A percentile compares a stretch with the other conserved stretches of the same genome.
phyloP scores from a whole-genome alignment of 2,888 invertebrate species.

The Eupeodes latifasciatus region DNA sequence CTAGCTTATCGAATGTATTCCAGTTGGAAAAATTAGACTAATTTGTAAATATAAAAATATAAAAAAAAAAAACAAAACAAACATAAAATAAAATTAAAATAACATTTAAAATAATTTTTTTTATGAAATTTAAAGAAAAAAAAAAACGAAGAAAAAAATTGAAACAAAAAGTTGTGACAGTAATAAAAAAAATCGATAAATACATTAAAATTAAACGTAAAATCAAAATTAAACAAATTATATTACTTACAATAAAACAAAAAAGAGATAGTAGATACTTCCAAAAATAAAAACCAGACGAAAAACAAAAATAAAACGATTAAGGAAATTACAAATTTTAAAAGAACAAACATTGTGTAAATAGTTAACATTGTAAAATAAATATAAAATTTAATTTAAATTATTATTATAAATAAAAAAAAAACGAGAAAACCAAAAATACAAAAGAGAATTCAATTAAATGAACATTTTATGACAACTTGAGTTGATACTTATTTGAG shows the following conservation, averaged over 20 bases:
- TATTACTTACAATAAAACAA: constrained; percentile 43
- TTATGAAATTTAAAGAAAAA: constrained; percentile 31
- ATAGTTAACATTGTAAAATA: constrained; percentile 71
- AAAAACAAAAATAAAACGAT: constrained; percentile 25
- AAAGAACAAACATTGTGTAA: constrained; percentile 51
- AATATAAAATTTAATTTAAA: constrained; percentile 43
- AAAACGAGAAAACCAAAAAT: not conserved
- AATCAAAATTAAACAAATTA: constrained; percentile 56
- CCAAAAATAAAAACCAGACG: not conserved
- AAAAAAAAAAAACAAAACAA: too few species aligned
- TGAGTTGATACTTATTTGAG: constrained; percentile 8
- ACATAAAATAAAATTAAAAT: constrained; percentile 8
- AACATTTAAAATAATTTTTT: constrained; percentile 40
- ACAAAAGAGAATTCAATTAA: constrained; percentile 57
- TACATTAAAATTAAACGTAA: constrained; percentile 41
- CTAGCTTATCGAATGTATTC: constrained; percentile 77
- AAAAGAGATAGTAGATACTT: constrained; percentile 28
- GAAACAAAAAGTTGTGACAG: constrained; percentile 66
- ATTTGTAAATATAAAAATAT: constrained; percentile 57
- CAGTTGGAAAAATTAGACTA: constrained; percentile 67
- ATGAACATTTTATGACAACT: constrained; percentile 62
- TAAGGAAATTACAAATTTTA: constrained; percentile 30
- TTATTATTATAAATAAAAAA: constrained; percentile 47
- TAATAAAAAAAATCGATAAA: constrained; percentile 36
- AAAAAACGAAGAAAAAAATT: constrained; percentile 46